Evolutionary conservation across 2,888 invertebrate species (phyloP), one percentile per base, ranked within the genome.

Genomic region (Aspidiotus rigidus): DNA sequence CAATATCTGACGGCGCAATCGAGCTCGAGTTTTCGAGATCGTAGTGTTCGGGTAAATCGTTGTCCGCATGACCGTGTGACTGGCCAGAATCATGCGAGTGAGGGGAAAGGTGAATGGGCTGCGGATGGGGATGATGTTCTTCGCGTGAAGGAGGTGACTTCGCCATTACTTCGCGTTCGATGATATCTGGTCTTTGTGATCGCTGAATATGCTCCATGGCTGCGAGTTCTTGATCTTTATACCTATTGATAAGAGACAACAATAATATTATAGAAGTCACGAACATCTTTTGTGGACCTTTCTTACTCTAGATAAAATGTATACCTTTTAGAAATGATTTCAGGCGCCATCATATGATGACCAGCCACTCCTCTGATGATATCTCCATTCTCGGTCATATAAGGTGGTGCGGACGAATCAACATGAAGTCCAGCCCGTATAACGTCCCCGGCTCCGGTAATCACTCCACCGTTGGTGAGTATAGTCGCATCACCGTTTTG

Each of bases 21-120:
- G 94, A 95, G 78, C 94, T 95, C 1, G 96, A 95, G 79, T 96
- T 96, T 80, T 97, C 97, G 72, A 97, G 81, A 77, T 97, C 96
- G 77, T 97, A 97, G 77, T 94, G 93, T 77, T 95, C 94, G 0
- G 93, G 92, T 74, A 92, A 81, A 75, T 91, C 90, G 64, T 88
- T 85, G 70, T 76, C 76, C 7, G 76, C 75, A 28, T 85, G 85
- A 28, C 28, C 28, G 61, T 82, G 83, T 44, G 67, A 63, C 28
- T 72, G 71, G 62, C 64, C 63, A 74, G 89, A 89, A 71, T 90
- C 88, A 64, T 87, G 86, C 0, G 83, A 81, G 74, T 86, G 87
- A 28, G 28, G 28, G 5, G 28, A 28, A 28, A 28, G 28, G 74
- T 89, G 84, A 1, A 85, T 84, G 10, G 54, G 40, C 72, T 84